phyloP scores from a whole-genome alignment of 2,113 vertebrate genomes.

The Dicentrarchus labrax region DNA sequence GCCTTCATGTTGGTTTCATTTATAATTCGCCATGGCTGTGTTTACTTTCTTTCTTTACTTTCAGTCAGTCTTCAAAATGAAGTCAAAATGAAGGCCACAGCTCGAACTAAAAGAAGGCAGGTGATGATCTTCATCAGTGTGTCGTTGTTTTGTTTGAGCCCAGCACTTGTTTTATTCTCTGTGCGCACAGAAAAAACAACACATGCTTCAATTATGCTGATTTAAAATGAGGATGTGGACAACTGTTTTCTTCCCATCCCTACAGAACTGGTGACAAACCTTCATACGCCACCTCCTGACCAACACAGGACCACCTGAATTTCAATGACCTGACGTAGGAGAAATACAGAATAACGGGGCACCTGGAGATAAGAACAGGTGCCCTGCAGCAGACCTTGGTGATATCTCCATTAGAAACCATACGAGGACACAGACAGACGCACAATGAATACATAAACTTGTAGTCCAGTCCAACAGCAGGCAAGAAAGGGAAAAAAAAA shows the following conservation, averaged over 20 bases:
- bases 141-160: too few species aligned
- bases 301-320: conserved; percentile 43
- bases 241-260: neutral
- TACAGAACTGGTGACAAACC: neutral
- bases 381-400: conserved; percentile 53
- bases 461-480: conserved; percentile 4
- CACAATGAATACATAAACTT: conserved; percentile 61
- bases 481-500: neutral
- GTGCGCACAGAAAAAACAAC: too few species aligned
- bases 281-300: conserved; percentile 3
- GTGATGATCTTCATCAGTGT: too few species aligned
- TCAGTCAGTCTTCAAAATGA: neutral
- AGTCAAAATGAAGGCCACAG: neutral
- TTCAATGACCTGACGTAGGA: conserved; percentile 35
- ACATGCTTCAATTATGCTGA: neutral
- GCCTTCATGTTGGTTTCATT: neutral
- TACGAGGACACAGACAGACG: conserved; percentile 48
- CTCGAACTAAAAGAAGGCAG: too few species aligned
- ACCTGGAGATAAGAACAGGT: conserved; percentile 62
- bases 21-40: neutral
- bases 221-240: neutral
- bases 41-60: too few species aligned
- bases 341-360: conserved; percentile 29
- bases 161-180: too few species aligned
- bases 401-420: conserved; percentile 62